These are phyloP conservation scores for Muntiacus reevesi DNA, from an alignment of 2,113 vertebrate genomes.

Conservation along the genomic window DNA sequence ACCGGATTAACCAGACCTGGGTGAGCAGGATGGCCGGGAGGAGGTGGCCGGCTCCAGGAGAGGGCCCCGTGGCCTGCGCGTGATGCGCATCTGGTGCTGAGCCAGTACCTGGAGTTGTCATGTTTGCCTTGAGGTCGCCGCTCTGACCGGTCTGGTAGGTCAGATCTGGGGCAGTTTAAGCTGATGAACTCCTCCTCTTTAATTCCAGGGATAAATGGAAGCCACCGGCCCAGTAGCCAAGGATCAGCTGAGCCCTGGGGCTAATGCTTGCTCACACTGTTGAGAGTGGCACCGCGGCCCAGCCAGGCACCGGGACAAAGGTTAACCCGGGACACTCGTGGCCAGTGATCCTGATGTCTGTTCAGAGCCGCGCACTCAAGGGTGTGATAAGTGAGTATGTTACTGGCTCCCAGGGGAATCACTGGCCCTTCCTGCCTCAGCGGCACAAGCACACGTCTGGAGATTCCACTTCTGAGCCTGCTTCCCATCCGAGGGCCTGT, in stretches of 20 bases:
- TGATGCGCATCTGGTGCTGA: background rate
- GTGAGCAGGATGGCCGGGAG: background rate
- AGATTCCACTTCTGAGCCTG: background rate
- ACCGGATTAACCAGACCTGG: background rate
- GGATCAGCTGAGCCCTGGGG: slow-evolving; percentile 33
- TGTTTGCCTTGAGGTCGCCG: background rate
- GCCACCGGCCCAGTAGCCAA: background rate
- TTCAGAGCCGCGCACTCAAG: background rate
- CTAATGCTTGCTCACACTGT: background rate
- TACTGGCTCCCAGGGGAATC: background rate
- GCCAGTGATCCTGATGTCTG: slow-evolving; percentile 65
- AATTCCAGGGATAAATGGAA: slow-evolving; percentile 50
- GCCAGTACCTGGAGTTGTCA: background rate
- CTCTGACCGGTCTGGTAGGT: background rate
- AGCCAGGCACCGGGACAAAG: slow-evolving; percentile 17
- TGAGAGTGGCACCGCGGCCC: slow-evolving; percentile 38
- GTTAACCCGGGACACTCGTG: background rate
- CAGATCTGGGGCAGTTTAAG: background rate
- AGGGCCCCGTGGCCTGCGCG: background rate
- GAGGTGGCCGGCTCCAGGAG: background rate
- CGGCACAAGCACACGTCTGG: background rate
- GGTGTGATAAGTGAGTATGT: slow-evolving; percentile 64
- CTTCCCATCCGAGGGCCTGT: background rate
- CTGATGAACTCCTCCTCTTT: slow-evolving; percentile 27
- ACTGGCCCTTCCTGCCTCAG: background rate